Base-by-base conservation (phyloP, 23 tunicate genomes). In the Trididemnum clinides region DNA sequence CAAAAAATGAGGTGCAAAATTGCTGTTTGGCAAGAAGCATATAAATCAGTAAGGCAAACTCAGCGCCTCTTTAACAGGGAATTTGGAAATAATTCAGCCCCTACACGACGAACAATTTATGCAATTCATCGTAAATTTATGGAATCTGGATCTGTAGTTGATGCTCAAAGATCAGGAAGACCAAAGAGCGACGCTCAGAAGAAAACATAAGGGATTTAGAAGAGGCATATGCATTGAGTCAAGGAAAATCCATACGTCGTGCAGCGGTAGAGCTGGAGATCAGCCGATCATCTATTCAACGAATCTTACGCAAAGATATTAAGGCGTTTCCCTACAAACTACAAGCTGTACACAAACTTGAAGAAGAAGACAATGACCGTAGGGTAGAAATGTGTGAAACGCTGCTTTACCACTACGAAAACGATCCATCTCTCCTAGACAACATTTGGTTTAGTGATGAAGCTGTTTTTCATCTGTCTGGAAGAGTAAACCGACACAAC, bases 291-390 rank as follows among this genome's bases (percentile, higher is more conserved):
- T n/a, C n/a, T n/a, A n/a, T n/a, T n/a, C n/a, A n/a, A n/a, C n/a
- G n/a, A n/a, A n/a, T n/a, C n/a, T n/a, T n/a, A n/a, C n/a, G n/a
- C n/a, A n/a, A n/a, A n/a, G n/a, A n/a, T n/a, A n/a, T n/a, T n/a
- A n/a, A 26, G 29, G 77, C 77, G 77, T 71, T 71, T 71, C 50
- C 77, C 50, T 71, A 29, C 77, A 71, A 71, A 50, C 29, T 71
- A 50, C 77, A 71, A 71, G 29, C 77, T 71, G 77, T 71, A 71
- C 77, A 71, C 77, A 71, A 71, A 71, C 44, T 71, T 71, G 77
- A 71, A 71, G 50, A 71, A 71, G 77, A 71, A 71, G 77, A 71
- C 29, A 33, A 71, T 71, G 77, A 71, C 44, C 77, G 77, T 22
- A 27, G 22, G 77, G 77, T 71, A 71, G 49, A 71, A 71, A 71